A percentile compares a stretch with the other conserved stretches of the same genome.
Conservation (phyloP, 2,888 invertebrate species). For the Parascotia fuliginaria region DNA sequence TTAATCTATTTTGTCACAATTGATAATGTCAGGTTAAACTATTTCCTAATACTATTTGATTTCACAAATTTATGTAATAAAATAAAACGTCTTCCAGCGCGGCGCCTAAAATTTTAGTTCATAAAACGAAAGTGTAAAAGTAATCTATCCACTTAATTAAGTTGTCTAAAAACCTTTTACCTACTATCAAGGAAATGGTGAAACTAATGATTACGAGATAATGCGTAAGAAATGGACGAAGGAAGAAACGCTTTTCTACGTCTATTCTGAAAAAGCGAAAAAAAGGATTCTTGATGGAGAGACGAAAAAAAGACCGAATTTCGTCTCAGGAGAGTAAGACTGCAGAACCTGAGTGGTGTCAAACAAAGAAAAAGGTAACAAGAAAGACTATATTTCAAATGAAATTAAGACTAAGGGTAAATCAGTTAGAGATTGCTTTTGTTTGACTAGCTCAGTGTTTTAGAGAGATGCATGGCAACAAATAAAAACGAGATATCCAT, state of each 20-base stretch:
- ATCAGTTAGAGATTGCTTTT: slow-evolving; percentile 45
- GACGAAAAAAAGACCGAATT: slow-evolving; percentile 81
- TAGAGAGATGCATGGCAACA: slow-evolving; percentile 56
- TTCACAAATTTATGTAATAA: background rate
- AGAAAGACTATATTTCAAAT: slow-evolving; percentile 19
- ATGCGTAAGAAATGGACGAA: slow-evolving; percentile 80
- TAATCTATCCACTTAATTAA: slow-evolving; percentile 66
- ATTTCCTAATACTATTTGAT: too few species aligned
- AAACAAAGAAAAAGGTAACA: slow-evolving; percentile 49
- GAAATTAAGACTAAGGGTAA: slow-evolving; percentile 30
- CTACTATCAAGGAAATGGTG: slow-evolving; percentile 72
- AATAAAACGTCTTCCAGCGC: background rate
- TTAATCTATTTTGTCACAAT: too few species aligned
- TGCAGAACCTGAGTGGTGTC: slow-evolving; percentile 73
- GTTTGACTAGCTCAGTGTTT: slow-evolving; percentile 36
- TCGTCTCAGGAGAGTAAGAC: slow-evolving; percentile 84
- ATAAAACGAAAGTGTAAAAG: slow-evolving; percentile 47
- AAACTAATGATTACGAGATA: slow-evolving; percentile 82
- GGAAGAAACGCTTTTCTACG: slow-evolving; percentile 75
- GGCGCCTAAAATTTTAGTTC: background rate
- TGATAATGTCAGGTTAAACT: too few species aligned
- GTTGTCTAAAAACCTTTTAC: slow-evolving; percentile 71
- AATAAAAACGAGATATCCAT: slow-evolving; percentile 77
- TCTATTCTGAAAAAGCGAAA: slow-evolving; percentile 81
- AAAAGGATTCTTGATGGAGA: slow-evolving; percentile 79